phyloP scores from a whole-genome alignment of 1,140 invertebrate species.

The Hylaeus anthracinus region DNA sequence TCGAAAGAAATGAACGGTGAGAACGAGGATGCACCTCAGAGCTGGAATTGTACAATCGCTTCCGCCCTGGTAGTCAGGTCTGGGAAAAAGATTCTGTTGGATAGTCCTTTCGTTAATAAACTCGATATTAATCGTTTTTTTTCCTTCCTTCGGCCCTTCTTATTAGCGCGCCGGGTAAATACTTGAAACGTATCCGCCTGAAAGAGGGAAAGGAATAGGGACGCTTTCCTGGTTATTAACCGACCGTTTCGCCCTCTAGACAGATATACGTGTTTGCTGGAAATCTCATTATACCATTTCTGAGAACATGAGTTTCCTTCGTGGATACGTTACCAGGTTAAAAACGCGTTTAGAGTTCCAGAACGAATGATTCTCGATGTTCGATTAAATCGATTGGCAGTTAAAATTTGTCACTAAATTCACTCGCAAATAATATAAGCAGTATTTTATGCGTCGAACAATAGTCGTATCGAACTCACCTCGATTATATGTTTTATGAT shows the following conservation, averaged over 20 bases:
- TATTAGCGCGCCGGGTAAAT: slow-evolving; percentile 42
- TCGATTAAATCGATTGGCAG: slow-evolving; percentile 2
- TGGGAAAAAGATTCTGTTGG: slow-evolving; percentile 20
- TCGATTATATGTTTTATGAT: too few species aligned
- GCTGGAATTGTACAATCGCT: slow-evolving; percentile 22
- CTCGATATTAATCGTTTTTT: slow-evolving; percentile 41
- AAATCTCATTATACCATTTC: slow-evolving; percentile 26
- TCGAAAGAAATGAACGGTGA: slow-evolving; percentile 42
- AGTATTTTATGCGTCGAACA: too few species aligned
- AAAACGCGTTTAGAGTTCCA: not conserved
- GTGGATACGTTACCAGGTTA: not conserved
- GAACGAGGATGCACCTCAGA: not conserved
- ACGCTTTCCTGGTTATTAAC: slow-evolving; percentile 30
- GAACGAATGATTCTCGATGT: not conserved
- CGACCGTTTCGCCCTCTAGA: not conserved
- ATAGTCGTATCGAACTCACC: too few species aligned
- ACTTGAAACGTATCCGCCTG: slow-evolving; percentile 40
- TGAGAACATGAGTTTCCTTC: slow-evolving; percentile 9
- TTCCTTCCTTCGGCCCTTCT: slow-evolving; percentile 8
- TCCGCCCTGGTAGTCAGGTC: slow-evolving; percentile 14
- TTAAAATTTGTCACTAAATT: not conserved
- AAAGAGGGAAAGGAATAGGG: not conserved
- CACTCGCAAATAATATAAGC: too few species aligned
- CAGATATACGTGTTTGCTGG: slow-evolving; percentile 30
- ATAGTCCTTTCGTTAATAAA: slow-evolving; percentile 32